A percentile compares a stretch with the other conserved stretches of the same genome.
Conservation (phyloP, 2,888 invertebrate genomes). For the Eurytoma adleriae region DNA sequence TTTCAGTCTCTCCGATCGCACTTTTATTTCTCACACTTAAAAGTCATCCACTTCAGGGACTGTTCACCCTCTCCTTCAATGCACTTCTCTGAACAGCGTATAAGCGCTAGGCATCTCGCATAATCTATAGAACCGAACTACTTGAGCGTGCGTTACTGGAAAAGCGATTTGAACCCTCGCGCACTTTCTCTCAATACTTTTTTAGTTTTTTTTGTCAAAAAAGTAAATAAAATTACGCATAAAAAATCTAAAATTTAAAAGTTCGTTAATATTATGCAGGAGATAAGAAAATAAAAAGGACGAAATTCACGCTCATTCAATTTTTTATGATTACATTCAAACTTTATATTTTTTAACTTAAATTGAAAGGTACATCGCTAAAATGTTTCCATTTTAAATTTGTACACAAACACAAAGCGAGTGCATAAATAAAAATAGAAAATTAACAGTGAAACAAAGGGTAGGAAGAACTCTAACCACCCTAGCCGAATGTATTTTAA, state of each 20-base stretch:
- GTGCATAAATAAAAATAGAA: neutral
- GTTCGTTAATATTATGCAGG: neutral
- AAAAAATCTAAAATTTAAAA: neutral
- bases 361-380: too few species aligned
- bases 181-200: too few species aligned
- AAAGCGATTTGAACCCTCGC: constrained; percentile 41
- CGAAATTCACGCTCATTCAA: too few species aligned
- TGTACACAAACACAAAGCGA: neutral
- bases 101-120: constrained; percentile 53
- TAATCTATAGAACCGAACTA: constrained; percentile 54
- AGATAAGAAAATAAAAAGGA: neutral
- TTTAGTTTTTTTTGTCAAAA: too few species aligned
- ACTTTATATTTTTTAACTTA: too few species aligned
- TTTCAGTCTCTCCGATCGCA: neutral
- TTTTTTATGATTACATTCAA: too few species aligned
- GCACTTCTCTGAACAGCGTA: constrained; percentile 8
- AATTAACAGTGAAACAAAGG: too few species aligned
- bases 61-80: constrained; percentile 25
- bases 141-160: constrained; percentile 21
- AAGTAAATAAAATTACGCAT: neutral
- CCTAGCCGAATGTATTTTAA: neutral
- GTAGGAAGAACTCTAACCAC: neutral
- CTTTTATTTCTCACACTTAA: constrained; percentile 23
- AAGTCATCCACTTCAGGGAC: constrained; percentile 30
- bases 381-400: too few species aligned